Conservation (phyloP, 2,113 vertebrate species). For the Aphelocoma coerulescens region DNA sequence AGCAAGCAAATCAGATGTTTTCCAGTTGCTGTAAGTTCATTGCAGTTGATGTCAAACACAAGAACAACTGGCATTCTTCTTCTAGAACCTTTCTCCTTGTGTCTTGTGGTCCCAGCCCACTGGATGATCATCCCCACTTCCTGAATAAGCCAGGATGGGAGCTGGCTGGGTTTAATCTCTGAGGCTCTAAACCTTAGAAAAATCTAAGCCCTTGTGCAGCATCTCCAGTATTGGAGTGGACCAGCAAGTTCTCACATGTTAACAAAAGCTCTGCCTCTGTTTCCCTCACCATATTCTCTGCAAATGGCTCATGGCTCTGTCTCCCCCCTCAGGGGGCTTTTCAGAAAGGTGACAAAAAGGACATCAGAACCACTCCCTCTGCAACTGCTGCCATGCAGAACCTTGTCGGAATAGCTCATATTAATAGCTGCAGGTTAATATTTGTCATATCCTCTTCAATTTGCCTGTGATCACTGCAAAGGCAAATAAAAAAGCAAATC, state of each 20-base stretch:
- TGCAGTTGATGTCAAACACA: background rate
- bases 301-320: background rate
- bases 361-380: background rate
- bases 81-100: background rate
- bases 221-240: background rate
- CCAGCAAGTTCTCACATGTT: background rate
- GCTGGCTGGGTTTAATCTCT: background rate
- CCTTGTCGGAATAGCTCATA: background rate
- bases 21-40: background rate
- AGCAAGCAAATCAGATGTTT: background rate
- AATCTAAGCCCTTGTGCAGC: background rate
- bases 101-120: background rate
- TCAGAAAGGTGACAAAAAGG: background rate
- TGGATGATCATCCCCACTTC: background rate
- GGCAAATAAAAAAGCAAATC: background rate
- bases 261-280: background rate
- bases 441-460: background rate
- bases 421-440: background rate
- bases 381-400: background rate
- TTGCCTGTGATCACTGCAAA: background rate
- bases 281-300: background rate
- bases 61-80: background rate
- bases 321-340: background rate
- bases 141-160: background rate
- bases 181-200: background rate